Evolutionary conservation across 2,113 vertebrate genomes (phyloP).

Genomic region (Erythrolamprus reginae): DNA sequence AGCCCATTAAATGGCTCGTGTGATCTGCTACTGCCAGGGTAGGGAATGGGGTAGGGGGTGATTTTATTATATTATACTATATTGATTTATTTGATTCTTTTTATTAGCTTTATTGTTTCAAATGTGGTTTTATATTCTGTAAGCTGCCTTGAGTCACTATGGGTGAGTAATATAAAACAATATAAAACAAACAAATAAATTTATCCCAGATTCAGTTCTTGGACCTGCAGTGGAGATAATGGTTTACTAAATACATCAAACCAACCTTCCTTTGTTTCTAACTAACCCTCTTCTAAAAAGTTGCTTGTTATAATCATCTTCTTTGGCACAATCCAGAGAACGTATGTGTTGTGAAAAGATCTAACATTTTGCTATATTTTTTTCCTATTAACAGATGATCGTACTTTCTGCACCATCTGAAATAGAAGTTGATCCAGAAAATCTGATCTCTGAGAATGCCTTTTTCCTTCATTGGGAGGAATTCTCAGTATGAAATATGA

Average conservation of each 20-base stretch:
- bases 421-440: neutral
- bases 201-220: neutral
- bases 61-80: too few species aligned
- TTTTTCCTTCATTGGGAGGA: neutral
- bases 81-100: too few species aligned
- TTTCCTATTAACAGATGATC: neutral
- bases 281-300: neutral
- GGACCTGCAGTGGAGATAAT: neutral
- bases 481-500: neutral
- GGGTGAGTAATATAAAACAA: too few species aligned
- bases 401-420: neutral
- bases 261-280: neutral
- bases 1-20: too few species aligned
- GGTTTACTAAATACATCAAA: neutral
- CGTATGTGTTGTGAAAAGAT: neutral
- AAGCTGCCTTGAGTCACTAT: too few species aligned
- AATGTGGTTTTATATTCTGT: too few species aligned
- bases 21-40: too few species aligned
- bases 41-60: too few species aligned
- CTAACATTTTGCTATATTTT: neutral
- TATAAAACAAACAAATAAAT: too few species aligned
- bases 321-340: neutral
- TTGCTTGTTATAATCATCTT: neutral
- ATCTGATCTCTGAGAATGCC: neutral
- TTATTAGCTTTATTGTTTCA: too few species aligned